Percentiles rank a stretch among this genome's conserved stretches.
These are phyloP conservation scores for Papilio xuthus DNA, from an alignment of 1,140 invertebrate species.

Conservation along the genomic window DNA sequence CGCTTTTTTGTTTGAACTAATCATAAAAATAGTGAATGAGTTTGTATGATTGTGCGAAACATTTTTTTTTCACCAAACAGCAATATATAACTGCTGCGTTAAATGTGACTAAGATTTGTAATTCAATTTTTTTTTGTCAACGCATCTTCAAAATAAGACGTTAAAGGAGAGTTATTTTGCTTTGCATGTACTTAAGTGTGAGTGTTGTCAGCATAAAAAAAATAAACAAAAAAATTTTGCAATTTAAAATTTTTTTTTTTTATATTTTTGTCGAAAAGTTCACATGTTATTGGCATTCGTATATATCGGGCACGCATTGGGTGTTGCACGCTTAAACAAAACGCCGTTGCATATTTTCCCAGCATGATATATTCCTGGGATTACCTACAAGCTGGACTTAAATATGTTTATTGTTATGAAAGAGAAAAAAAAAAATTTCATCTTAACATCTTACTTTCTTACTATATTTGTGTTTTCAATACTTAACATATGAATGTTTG, in stretches of 20 bases:
- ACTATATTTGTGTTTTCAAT: not conserved
- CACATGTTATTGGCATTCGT: conserved; percentile 23
- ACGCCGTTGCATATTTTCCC: conserved; percentile 47
- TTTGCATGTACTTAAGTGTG: conserved; percentile 51
- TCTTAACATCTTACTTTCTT: no score
- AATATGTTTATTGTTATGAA: conserved; percentile 17
- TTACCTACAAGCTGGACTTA: conserved; percentile 58
- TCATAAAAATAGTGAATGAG: conserved; percentile 57
- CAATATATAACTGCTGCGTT: conserved; percentile 63
- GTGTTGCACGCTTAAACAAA: conserved; percentile 71
- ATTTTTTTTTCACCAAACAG: conserved; percentile 39
- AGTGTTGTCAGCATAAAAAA: conserved; percentile 45
- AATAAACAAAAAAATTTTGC: conserved; percentile 27
- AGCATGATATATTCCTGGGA: conserved; percentile 64
- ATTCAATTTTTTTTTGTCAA: conserved; percentile 53
- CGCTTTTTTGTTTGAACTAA: conserved; percentile 30
- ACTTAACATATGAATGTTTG: not conserved
- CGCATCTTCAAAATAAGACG: conserved; percentile 26
- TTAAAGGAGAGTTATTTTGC: conserved; percentile 45
- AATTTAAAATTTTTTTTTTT: conserved; percentile 27
- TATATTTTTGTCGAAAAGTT: not conserved
- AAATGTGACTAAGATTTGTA: conserved; percentile 55
- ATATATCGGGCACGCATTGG: conserved; percentile 48
- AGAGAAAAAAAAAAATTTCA: not conserved
- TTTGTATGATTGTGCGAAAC: conserved; percentile 59